Base-by-base conservation (phyloP, 2,113 vertebrate genomes). In the Himantopus leucocephalus region DNA sequence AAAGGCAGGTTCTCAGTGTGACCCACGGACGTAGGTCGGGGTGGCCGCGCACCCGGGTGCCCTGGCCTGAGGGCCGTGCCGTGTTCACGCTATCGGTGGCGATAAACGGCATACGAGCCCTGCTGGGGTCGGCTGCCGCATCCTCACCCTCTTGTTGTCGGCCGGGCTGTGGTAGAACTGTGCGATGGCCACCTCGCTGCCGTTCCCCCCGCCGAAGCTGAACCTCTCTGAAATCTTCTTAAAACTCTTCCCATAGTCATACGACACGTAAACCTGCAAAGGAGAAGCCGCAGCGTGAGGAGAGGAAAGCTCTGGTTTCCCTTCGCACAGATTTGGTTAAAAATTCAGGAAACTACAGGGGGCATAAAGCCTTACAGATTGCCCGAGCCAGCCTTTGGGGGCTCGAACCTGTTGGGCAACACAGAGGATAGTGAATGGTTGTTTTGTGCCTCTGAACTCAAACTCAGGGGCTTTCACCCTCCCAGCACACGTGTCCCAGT, bases 121-220 rank as follows among this genome's bases (percentile, higher is more conserved):
- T 1, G 2, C 34, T 2, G 26, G 75, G 21, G 14, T 29, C 1
- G 12, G 8, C 19, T 22, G 32, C 62, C 4, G 0, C 39, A 24
- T 56, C 64, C 98, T 98, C 96, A 99, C 99, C 97, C 99, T 98
- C 94, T 98, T 98, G 97, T 99, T 99, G 98, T 99, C 99, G 0
- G 98, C 99, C 0, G 99, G 99, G 75, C 99, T 99, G 98, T 99
- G 99, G 97, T 99, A 99, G 98, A 99, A 99, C 98, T 99, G 99
- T 14, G 99, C 98, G 7, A 99, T 99, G 94, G 99, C 98, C 63
- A 99, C 98, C 71, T 98, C 98, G 4, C 94, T 98, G 39, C 92
- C 94, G 56, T 98, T 99, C 24, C 97, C 97, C 10, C 39, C 89
- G 0, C 97, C 82, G 37, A 99, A 98, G 96, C 94, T 97, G 90